Evolutionary conservation across 2,113 vertebrate genomes (phyloP).

Genomic region (Semnopithecus entellus): DNA sequence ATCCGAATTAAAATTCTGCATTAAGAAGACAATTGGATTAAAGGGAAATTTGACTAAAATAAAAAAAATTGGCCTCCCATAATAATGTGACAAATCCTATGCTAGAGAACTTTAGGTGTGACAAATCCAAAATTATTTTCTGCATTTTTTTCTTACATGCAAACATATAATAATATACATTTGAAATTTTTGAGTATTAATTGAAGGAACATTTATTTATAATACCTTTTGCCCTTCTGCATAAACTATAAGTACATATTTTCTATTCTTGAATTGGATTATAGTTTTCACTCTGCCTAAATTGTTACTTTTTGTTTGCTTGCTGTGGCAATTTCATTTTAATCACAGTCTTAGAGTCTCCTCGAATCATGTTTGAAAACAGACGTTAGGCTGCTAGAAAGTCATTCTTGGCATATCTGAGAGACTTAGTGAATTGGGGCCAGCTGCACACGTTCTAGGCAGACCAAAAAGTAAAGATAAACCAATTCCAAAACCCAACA

Average conservation of each 20-base stretch:
- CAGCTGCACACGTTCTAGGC: not conserved
- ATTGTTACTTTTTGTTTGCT: not conserved
- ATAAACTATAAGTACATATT: not conserved
- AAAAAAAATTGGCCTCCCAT: not conserved
- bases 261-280: conserved; percentile 16
- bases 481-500: not conserved
- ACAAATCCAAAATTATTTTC: not conserved
- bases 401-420: not conserved
- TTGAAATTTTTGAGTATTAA: not conserved
- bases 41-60: not conserved
- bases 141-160: not conserved
- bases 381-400: not conserved
- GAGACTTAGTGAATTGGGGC: not conserved
- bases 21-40: not conserved
- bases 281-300: not conserved
- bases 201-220: not conserved
- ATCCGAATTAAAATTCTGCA: not conserved
- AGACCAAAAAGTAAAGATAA: not conserved
- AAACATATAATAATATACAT: not conserved
- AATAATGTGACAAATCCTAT: not conserved
- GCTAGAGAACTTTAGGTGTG: not conserved
- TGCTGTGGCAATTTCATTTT: not conserved
- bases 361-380: not conserved
- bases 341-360: not conserved
- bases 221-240: not conserved